phyloP scores from a whole-genome alignment of 1,140 invertebrate species.

The Zaprionus lachaisei region DNA sequence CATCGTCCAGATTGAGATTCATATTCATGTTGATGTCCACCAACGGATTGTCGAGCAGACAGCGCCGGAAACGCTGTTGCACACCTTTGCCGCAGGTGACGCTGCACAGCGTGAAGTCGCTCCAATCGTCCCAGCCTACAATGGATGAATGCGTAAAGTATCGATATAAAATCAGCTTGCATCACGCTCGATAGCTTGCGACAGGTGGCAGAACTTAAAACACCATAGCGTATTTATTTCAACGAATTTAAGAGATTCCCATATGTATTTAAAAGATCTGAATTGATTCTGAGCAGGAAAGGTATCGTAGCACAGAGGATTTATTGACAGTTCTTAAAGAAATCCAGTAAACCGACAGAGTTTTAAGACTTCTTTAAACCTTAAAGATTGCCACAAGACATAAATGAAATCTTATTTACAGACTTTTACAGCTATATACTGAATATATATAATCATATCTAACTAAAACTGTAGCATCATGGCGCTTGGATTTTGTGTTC shows the following conservation, averaged over 20 bases:
- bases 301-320: not conserved
- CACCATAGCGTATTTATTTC: not conserved
- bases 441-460: not conserved
- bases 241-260: not conserved
- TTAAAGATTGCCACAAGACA: not conserved
- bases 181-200: not conserved
- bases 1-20: slow-evolving; percentile 64
- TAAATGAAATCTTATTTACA: not conserved
- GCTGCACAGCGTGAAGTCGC: slow-evolving; percentile 86
- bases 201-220: slow-evolving; percentile 2
- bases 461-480: slow-evolving; percentile 25
- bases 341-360: not conserved
- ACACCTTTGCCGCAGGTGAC: slow-evolving; percentile 87
- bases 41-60: slow-evolving; percentile 84
- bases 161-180: slow-evolving; percentile 7
- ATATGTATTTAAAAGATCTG: not conserved
- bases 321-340: not conserved
- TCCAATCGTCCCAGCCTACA: slow-evolving; percentile 86
- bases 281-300: not conserved
- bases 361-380: not conserved
- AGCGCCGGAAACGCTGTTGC: slow-evolving; percentile 86
- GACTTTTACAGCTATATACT: not conserved
- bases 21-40: slow-evolving; percentile 81
- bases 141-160: slow-evolving; percentile 25
- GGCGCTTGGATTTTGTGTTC: slow-evolving; percentile 40